Conservation (phyloP, 2,113 vertebrate genomes). For the Sialia sialis region DNA sequence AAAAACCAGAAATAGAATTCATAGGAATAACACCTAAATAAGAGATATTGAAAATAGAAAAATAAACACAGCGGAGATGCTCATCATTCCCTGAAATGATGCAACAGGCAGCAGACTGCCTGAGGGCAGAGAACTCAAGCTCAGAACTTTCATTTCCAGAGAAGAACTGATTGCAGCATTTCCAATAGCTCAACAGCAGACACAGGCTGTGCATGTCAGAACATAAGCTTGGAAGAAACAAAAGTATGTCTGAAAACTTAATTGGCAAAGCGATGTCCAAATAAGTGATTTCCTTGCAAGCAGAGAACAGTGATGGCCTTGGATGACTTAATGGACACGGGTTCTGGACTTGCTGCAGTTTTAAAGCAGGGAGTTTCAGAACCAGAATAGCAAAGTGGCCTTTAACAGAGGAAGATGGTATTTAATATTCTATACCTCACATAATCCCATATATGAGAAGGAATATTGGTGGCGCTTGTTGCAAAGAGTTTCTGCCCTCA, state of each 20-base stretch:
- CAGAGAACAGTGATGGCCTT: background rate
- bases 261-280: background rate
- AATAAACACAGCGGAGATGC: background rate
- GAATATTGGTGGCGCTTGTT: background rate
- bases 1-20: background rate
- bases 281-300: background rate
- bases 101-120: background rate
- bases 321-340: background rate
- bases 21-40: background rate
- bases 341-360: background rate
- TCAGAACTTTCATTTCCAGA: background rate
- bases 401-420: background rate
- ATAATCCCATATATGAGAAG: background rate
- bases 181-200: background rate
- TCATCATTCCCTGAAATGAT: background rate
- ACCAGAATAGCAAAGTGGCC: background rate
- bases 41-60: background rate
- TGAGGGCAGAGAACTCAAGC: background rate
- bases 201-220: background rate
- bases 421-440: background rate
- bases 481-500: background rate
- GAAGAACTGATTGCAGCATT: background rate
- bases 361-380: background rate
- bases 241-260: background rate
- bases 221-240: background rate